Percentiles rank a stretch among this genome's conserved stretches.
phyloP scores from a whole-genome alignment of 2,888 invertebrate genomes.

The Lissonota sp. region DNA sequence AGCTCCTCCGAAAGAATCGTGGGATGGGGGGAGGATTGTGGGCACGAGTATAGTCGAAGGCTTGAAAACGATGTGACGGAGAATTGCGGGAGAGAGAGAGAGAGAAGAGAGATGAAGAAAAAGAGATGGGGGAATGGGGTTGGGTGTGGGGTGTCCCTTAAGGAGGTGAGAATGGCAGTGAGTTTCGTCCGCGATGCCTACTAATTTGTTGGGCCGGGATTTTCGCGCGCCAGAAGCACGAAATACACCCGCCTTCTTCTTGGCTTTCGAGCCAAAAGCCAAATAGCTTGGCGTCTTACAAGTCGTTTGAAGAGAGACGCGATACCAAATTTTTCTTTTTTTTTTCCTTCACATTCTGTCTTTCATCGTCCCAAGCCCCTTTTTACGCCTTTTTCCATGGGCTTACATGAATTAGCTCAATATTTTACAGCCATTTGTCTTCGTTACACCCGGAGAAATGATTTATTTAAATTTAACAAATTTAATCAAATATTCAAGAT shows the following conservation, averaged over 20 bases:
- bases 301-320: slow-evolving; percentile 47
- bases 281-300: slow-evolving; percentile 66
- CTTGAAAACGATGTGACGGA: slow-evolving; percentile 3
- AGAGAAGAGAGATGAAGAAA: neutral
- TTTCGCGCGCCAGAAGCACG: slow-evolving; percentile 61
- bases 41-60: too few relatives aligned
- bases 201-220: slow-evolving; percentile 74
- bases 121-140: slow-evolving; percentile 7
- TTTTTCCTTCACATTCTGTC: neutral
- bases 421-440: too few relatives aligned
- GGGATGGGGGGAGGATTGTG: too few relatives aligned
- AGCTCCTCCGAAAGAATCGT: too few relatives aligned
- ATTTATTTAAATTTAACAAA: too few relatives aligned
- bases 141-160: slow-evolving; percentile 32
- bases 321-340: slow-evolving; percentile 16
- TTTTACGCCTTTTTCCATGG: too few relatives aligned
- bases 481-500: too few relatives aligned
- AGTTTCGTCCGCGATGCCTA: slow-evolving; percentile 68
- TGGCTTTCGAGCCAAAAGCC: slow-evolving; percentile 70
- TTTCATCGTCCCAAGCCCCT: too few relatives aligned
- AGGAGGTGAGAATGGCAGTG: slow-evolving; percentile 56
- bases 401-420: too few relatives aligned
- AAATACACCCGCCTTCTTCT: slow-evolving; percentile 68
- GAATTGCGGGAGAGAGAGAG: neutral
- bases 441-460: too few relatives aligned